Percentiles rank a stretch among this genome's conserved stretches.
Evolutionary conservation across 2,113 vertebrate genomes (phyloP).

Genomic region (Paratilapia polleni): DNA sequence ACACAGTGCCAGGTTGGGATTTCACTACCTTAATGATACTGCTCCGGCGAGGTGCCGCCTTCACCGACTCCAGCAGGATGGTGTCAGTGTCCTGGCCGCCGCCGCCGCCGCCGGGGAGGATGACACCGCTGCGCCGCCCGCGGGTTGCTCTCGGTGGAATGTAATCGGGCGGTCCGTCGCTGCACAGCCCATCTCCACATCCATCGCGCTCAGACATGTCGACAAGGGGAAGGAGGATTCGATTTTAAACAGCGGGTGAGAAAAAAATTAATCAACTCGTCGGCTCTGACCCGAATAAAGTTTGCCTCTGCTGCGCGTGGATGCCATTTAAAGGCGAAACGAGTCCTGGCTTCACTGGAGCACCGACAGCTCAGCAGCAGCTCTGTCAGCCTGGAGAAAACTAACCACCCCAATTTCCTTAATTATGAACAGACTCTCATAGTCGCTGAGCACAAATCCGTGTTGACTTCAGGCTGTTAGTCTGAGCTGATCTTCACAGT

Average conservation of each 20-base stretch:
- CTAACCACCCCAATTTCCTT: constrained; percentile 35
- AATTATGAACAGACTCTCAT: constrained; percentile 22
- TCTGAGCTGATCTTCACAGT: background rate
- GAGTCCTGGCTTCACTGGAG: background rate
- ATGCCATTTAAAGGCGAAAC: constrained; percentile 58
- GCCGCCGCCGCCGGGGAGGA: constrained; percentile 66
- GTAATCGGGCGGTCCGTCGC: constrained; percentile 75
- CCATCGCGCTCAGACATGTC: constrained; percentile 82
- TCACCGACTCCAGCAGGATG: constrained; percentile 86
- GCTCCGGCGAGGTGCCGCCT: constrained; percentile 89
- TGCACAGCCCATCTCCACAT: constrained; percentile 74
- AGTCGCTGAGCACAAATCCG: constrained; percentile 6
- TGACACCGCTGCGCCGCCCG: constrained; percentile 86
- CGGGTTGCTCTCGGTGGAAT: constrained; percentile 69
- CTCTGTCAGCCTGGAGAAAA: constrained; percentile 1
- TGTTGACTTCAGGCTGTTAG: constrained; percentile 16
- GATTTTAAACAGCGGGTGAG: background rate
- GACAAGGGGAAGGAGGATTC: constrained; percentile 3
- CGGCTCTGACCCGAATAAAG: constrained; percentile 51
- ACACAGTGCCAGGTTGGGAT: background rate
- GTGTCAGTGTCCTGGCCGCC: constrained; percentile 76
- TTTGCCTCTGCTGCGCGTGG: constrained; percentile 40
- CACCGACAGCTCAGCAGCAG: constrained; percentile 7
- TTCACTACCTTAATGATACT: constrained; percentile 94
- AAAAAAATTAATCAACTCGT: constrained; percentile 30